Percentiles rank a stretch among this genome's conserved stretches.
Conservation (phyloP, 2,113 vertebrate species). For the Brachirus orientalis region DNA sequence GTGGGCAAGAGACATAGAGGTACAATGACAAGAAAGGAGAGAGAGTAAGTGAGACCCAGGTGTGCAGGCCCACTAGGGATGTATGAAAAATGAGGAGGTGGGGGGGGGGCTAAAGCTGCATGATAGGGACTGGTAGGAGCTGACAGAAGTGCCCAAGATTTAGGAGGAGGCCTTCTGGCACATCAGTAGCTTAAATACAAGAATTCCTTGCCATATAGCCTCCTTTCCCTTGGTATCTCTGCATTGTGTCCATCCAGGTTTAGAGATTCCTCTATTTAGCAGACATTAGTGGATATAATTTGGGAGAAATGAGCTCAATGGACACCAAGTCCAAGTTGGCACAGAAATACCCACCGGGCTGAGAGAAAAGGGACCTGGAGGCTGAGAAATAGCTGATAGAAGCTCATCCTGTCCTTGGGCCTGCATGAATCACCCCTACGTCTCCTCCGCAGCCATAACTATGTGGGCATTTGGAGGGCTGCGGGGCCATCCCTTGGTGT, state of each 20-base stretch:
- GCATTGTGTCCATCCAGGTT: conserved; percentile 52
- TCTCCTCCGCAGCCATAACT: conserved; percentile 41
- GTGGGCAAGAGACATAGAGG: conserved; percentile 24
- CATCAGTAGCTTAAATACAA: conserved; percentile 14
- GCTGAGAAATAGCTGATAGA: conserved; percentile 64
- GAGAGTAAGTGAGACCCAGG: conserved; percentile 66
- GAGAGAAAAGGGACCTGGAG: conserved; percentile 51
- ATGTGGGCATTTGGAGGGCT: conserved; percentile 28
- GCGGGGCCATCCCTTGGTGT: conserved; percentile 68
- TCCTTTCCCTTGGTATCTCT: neutral
- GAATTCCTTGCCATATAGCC: conserved; percentile 42
- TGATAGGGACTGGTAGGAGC: conserved; percentile 53
- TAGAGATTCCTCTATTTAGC: conserved; percentile 75
- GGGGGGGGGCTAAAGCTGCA: conserved; percentile 20
- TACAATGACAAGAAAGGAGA: conserved; percentile 13
- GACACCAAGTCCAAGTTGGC: conserved; percentile 72
- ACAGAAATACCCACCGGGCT: conserved; percentile 29
- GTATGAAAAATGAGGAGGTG: conserved; percentile 59
- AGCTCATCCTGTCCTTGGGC: conserved; percentile 71
- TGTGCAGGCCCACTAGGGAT: conserved; percentile 70
- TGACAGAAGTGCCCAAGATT: conserved; percentile 64
- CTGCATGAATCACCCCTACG: conserved; percentile 42
- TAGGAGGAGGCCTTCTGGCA: conserved; percentile 61
- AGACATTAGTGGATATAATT: conserved; percentile 77
- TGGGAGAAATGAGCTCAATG: conserved; percentile 68